phyloP scores from a whole-genome alignment of 2,888 invertebrate species.

The Pterobdella sp. region DNA sequence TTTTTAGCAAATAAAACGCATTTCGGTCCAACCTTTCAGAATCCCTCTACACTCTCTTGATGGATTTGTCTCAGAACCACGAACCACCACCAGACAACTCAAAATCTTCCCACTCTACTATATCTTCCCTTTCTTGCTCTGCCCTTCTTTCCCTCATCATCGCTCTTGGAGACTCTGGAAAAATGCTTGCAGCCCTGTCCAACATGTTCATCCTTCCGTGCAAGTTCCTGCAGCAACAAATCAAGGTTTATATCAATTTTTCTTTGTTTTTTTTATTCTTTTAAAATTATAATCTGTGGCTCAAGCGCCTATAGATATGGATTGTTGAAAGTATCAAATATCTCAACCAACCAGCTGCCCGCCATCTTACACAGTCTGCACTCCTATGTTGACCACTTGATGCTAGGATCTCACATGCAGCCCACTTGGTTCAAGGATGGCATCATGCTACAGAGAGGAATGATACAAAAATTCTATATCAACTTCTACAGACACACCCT shows the following conservation, averaged over 20 bases:
- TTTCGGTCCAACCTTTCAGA: slow-evolving; percentile 53
- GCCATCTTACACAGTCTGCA: slow-evolving; percentile 75
- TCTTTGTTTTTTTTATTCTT: neutral
- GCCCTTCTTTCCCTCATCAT: slow-evolving; percentile 84
- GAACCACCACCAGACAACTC: slow-evolving; percentile 21
- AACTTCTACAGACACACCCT: neutral
- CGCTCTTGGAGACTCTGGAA: slow-evolving; percentile 83
- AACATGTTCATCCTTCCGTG: slow-evolving; percentile 78
- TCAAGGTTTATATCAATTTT: slow-evolving; percentile 49
- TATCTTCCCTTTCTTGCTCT: slow-evolving; percentile 81
- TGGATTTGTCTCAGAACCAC: slow-evolving; percentile 60
- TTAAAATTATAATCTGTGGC: neutral
- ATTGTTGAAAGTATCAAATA: neutral
- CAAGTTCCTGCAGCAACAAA: slow-evolving; percentile 68
- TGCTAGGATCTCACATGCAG: slow-evolving; percentile 75
- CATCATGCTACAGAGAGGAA: neutral
- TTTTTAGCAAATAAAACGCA: neutral
- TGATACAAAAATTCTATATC: neutral
- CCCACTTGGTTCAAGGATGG: slow-evolving; percentile 29
- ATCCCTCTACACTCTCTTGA: slow-evolving; percentile 72
- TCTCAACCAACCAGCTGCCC: slow-evolving; percentile 57
- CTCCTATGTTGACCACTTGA: slow-evolving; percentile 76
- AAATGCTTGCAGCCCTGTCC: slow-evolving; percentile 75
- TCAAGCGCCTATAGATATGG: neutral
- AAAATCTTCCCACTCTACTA: slow-evolving; percentile 40